These are phyloP conservation scores for Micrasema minimum DNA, from an alignment of 1,140 invertebrate species.

Conservation along the genomic window DNA sequence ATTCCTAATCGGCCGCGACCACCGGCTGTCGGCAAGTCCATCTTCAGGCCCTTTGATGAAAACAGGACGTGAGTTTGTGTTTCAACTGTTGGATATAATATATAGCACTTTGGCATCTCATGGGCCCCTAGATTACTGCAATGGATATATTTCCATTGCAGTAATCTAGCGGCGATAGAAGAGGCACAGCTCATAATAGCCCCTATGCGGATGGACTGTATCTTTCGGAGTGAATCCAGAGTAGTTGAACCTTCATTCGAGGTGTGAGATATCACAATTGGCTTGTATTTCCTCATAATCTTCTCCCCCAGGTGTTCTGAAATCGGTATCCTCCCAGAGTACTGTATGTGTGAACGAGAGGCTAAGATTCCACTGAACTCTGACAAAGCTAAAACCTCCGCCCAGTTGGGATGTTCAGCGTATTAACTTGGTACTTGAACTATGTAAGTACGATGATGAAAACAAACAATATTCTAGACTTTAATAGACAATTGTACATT, in stretches of 20 bases:
- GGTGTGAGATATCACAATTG: too few species aligned
- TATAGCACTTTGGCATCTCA: not conserved
- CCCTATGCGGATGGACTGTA: too few species aligned
- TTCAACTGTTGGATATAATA: not conserved
- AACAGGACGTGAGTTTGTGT: conserved; percentile 48
- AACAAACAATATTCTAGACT: not conserved
- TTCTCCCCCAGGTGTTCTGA: conserved; percentile 69
- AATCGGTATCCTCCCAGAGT: conserved; percentile 74
- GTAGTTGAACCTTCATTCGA: too few species aligned
- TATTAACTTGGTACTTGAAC: conserved; percentile 65
- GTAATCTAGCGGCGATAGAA: too few species aligned
- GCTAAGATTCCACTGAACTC: conserved; percentile 59
- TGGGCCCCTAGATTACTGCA: too few species aligned
- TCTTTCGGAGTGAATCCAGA: too few species aligned
- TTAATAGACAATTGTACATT: not conserved
- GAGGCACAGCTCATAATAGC: too few species aligned
- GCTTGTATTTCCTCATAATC: too few species aligned
- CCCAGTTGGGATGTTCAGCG: conserved; percentile 61
- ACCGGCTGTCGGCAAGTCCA: conserved; percentile 46
- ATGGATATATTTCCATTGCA: too few species aligned
- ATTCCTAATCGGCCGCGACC: conserved; percentile 33
- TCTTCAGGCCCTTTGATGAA: conserved; percentile 47
- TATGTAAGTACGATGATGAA: conserved; percentile 27
- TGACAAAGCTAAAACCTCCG: conserved; percentile 57
- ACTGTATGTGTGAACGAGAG: conserved; percentile 74